Percentiles rank a stretch among this genome's conserved stretches.
phyloP scores from a whole-genome alignment of 2,797 vertebrate genomes.

The Aphelocoma californica region DNA sequence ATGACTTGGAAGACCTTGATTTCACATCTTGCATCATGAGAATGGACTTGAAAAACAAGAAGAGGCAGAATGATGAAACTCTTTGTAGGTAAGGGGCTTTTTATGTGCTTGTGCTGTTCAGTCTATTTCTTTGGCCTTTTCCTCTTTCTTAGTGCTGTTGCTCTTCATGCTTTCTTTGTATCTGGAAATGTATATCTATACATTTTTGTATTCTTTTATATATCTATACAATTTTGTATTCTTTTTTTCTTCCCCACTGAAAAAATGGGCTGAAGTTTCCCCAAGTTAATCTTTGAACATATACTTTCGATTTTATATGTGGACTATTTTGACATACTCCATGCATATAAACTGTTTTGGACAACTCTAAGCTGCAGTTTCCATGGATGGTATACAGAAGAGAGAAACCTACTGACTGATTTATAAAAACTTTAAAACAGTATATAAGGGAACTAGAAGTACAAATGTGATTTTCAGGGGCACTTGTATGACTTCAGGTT shows the following conservation, averaged over 20 bases:
- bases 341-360: background rate
- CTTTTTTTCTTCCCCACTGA: background rate
- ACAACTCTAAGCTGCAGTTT: background rate
- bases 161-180: background rate
- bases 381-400: background rate
- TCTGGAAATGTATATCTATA: background rate
- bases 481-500: background rate
- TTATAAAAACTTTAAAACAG: background rate
- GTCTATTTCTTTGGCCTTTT: background rate
- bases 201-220: background rate
- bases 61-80: constrained; percentile 77
- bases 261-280: background rate
- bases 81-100: constrained; percentile 78
- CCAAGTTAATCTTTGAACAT: background rate
- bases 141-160: background rate
- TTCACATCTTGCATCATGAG: constrained; percentile 74
- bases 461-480: background rate
- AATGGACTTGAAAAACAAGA: constrained; percentile 77
- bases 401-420: background rate
- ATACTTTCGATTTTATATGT: background rate
- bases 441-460: background rate
- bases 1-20: constrained; percentile 83
- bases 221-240: background rate
- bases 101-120: background rate
- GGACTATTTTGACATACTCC: background rate